Evolutionary conservation across 2,888 invertebrate genomes (phyloP).

Genomic region (Eilema sororculum): DNA sequence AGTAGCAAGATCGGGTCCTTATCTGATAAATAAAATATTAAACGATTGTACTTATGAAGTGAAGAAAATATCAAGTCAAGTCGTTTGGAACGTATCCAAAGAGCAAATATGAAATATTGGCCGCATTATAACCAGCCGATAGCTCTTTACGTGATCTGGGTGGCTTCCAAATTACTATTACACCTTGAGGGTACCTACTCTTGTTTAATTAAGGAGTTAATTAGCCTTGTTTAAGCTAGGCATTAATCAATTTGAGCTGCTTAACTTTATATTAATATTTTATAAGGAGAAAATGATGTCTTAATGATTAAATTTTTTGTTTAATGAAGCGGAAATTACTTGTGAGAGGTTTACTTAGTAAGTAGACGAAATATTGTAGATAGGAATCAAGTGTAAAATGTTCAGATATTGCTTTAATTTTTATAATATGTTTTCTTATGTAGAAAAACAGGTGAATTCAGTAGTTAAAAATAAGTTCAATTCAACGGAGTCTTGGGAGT

Average conservation of each 20-base stretch:
- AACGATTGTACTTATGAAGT: background rate
- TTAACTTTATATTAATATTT: background rate
- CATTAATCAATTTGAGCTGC: background rate
- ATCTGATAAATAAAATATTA: background rate
- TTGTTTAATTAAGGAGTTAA: slow-evolving; percentile 12
- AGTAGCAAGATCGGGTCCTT: background rate
- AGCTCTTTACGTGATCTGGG: slow-evolving; percentile 21
- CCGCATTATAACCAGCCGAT: slow-evolving; percentile 25
- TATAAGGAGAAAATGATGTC: background rate
- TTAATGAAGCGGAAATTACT: slow-evolving; percentile 1
- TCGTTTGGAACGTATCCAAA: slow-evolving; percentile 27
- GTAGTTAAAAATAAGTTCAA: too few relatives aligned
- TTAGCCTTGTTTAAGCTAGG: background rate
- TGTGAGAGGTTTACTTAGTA: background rate
- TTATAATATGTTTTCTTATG: too few relatives aligned
- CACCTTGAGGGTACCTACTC: slow-evolving; percentile 6
- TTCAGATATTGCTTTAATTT: too few relatives aligned
- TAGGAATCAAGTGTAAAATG: background rate
- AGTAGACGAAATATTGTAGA: background rate
- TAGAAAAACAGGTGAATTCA: too few relatives aligned
- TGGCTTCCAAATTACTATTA: slow-evolving; percentile 22
- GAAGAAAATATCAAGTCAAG: slow-evolving; percentile 17
- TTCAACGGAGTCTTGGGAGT: too few relatives aligned
- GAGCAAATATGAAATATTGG: slow-evolving; percentile 24
- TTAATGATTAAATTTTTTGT: background rate